Base-by-base conservation (phyloP, 2,888 invertebrate genomes). In the Sarcophaga rosellei region DNA sequence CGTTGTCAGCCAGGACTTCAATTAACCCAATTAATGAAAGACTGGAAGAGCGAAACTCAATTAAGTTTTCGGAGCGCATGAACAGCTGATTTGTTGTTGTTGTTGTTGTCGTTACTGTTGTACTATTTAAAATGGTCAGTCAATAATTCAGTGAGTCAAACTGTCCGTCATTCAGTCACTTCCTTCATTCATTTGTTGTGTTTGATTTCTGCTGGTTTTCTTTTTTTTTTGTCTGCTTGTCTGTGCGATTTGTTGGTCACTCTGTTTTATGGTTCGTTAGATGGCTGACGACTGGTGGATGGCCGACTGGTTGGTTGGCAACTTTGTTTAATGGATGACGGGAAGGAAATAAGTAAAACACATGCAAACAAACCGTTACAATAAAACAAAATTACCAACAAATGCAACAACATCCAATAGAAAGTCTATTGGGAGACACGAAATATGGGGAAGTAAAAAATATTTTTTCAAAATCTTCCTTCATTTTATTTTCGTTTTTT, bases 11-110 rank as follows among this genome's bases (percentile, higher is more conserved):
- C 68, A 88, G 66, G 77, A 91, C 90, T 90, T 92, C 91, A 92
- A 92, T 92, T 92, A 92, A 92, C 91, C 92, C 92, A 91, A 92
- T 92, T 92, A 92, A 91, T 91, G 90, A 90, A 91, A 76, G 68
- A 75, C 68, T 4, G 15, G 75, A 73, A 76, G 72, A 85, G 15
- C 5, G 82, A 91, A 90, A 91, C 91, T 90, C 91, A 91, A 92
- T 92, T 91, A 91, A 91, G 92, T 90, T 91, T 91, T 90, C 53
- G 82, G 66, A 86, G 84, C 69, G 70, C 78, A 84, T 73, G 82
- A 84, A 85, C 86, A 87, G 86, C 84, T 87, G 84, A 86, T 88
- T 82, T 88, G 66, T 73, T 8, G n/a, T 62, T 35, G 10, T 35
- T 35, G 3, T 35, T 35, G 8, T 35, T 88, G 66, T 45, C 3